These are phyloP conservation scores for Hyaena hyaena DNA, from an alignment of 2,113 vertebrate genomes.

Conservation along the genomic window DNA sequence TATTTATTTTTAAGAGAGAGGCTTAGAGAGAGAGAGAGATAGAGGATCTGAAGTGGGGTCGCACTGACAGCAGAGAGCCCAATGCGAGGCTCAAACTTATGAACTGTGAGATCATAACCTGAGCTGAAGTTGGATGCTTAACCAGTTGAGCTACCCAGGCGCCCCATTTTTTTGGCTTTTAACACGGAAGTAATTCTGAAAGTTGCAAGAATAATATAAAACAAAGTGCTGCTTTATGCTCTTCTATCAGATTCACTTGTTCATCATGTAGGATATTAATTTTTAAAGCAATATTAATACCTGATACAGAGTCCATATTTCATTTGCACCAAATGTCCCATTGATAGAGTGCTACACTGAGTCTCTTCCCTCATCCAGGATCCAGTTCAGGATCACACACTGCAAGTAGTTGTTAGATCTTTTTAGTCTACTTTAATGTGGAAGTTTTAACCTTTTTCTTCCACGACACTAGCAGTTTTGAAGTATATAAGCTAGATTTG, in stretches of 20 bases:
- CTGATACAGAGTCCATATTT: background rate
- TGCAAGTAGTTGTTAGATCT: background rate
- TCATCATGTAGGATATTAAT: constrained; percentile 8
- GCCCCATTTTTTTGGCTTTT: background rate
- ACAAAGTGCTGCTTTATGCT: background rate
- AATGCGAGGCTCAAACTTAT: too few species aligned
- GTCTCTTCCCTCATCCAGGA: background rate
- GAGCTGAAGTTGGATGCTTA: too few species aligned
- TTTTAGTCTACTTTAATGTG: background rate
- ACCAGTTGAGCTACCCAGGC: too few species aligned
- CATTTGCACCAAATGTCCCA: background rate
- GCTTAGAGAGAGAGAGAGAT: too few species aligned
- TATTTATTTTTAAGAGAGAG: too few species aligned
- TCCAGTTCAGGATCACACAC: background rate
- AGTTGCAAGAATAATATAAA: background rate
- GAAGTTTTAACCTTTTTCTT: background rate
- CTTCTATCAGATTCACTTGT: background rate
- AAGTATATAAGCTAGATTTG: background rate
- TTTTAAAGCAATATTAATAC: background rate
- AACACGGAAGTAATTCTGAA: background rate
- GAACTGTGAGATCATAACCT: too few species aligned
- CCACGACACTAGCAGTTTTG: background rate
- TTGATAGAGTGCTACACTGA: background rate
- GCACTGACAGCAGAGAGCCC: too few species aligned
- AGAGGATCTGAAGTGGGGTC: too few species aligned